phyloP scores from a whole-genome alignment of 2,888 invertebrate species.

The Mimumesa dahlbomi region DNA sequence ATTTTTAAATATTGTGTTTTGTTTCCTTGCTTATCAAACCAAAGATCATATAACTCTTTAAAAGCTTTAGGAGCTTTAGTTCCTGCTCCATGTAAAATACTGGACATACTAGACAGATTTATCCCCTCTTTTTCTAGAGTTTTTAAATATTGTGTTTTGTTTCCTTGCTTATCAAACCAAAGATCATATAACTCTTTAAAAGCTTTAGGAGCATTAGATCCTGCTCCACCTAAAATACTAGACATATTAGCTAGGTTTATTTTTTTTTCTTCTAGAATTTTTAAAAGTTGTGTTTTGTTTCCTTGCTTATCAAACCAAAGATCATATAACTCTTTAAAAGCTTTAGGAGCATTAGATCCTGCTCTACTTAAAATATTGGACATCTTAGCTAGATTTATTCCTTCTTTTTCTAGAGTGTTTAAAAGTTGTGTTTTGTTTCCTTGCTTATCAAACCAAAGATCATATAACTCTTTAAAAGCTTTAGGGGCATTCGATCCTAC shows the following conservation, averaged over 20 bases:
- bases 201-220: background rate
- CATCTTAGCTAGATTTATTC: conserved; percentile 59
- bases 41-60: too few species aligned
- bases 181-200: conserved; percentile 18
- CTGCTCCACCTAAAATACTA: conserved; percentile 29
- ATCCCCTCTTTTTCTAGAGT: too few species aligned
- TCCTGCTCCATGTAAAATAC: background rate
- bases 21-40: too few species aligned
- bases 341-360: background rate
- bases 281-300: conserved; percentile 52
- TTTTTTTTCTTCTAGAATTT: conserved; percentile 51
- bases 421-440: conserved; percentile 56
- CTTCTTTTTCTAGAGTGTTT: conserved; percentile 49
- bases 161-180: too few species aligned
- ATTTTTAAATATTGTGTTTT: conserved; percentile 49
- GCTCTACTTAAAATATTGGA: conserved; percentile 48
- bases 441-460: too few species aligned
- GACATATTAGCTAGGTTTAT: conserved; percentile 62
- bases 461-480: too few species aligned
- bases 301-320: too few species aligned
- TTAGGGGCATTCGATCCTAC: too few species aligned
- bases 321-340: conserved; percentile 19
- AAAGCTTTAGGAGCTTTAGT: too few species aligned
- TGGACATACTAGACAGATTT: background rate
- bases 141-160: too few species aligned